Base-by-base conservation (phyloP, 2,888 invertebrate genomes). In the Microplitis manilae region DNA sequence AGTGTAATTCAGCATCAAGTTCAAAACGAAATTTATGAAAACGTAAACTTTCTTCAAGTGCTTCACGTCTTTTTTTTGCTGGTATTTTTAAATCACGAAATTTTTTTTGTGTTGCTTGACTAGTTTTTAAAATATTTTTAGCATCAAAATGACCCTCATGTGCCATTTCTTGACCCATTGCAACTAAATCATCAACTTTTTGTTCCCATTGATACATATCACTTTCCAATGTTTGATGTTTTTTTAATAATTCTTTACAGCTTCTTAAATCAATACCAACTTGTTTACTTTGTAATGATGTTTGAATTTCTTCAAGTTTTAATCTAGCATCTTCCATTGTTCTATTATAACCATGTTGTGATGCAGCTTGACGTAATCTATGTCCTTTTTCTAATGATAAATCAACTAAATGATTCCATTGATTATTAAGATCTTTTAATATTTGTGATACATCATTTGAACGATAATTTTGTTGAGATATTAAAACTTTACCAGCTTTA, bases 61-160 rank as follows among this genome's bases (percentile, higher is more conserved):
- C 95, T 73, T 93, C 94, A 7, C 96, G 92, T 61, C 98, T 92
- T 79, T 91, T 91, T 4, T 92, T 91, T 0, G 96, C 94, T 0
- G 96, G 96, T 68, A 93, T 94, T 80, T 94, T 93, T 62, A 98
- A 91, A 40, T 93, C 92, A 80, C 93, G 92, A 84, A 96, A 94
- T 65, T 93, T 92, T 78, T 93, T 92, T 87, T 95, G 94, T 84
- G 96, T 93, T 39, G 93, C 93, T 79, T 94, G 92, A 75, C 96
- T 96, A 82, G 95, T 94, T 79, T 94, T 92, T 84, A 95, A 92
- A 81, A 99, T 98, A 82, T 95, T 95, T 1, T 93, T 94, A 1
- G 97, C 95, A 91, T 98, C 98, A 90, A 98, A 99, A 91, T 99
- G 98, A 0, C 97, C 98, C 78, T 96, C 96, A 41, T 96, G 95